phyloP scores from a whole-genome alignment of 2,797 vertebrate genomes.

The Psittacula derbiana region DNA sequence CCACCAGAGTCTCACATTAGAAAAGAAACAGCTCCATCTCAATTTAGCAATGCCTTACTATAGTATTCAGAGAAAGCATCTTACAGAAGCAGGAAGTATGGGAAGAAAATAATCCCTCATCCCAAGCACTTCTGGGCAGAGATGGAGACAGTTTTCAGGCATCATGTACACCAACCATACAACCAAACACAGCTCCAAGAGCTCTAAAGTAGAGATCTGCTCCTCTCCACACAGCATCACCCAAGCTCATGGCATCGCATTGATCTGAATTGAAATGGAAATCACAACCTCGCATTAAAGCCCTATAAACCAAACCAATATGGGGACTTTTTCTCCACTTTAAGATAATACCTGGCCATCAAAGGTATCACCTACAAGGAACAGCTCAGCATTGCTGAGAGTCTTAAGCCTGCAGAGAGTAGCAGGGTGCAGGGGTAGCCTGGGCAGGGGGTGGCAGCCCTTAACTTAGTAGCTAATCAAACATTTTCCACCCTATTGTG shows the following conservation, averaged over 20 bases:
- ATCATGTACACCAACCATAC: rapidly evolving
- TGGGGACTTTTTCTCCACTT: no score
- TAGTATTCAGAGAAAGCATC: not conserved
- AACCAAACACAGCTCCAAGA: not conserved
- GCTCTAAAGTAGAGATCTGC: not conserved
- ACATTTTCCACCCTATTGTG: conserved; percentile 8
- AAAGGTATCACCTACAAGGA: not conserved
- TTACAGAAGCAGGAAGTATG: not conserved
- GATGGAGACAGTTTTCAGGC: not conserved
- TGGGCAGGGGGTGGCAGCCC: not conserved
- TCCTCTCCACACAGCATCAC: not conserved
- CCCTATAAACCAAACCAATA: not conserved
- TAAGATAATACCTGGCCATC: not conserved
- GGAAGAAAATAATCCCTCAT: not conserved
- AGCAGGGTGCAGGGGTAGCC: not conserved
- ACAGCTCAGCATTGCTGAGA: not conserved
- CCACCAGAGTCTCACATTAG: not conserved
- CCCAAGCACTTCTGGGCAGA: not conserved
- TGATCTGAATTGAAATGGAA: rapidly evolving
- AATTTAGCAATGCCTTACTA: not conserved
- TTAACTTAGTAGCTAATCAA: conserved; percentile 9
- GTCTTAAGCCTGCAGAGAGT: not conserved
- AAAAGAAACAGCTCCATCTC: not conserved
- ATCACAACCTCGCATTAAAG: not conserved
- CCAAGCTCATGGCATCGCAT: no score